Base-by-base conservation (phyloP, 2,113 vertebrate genomes). In the Riparia riparia region DNA sequence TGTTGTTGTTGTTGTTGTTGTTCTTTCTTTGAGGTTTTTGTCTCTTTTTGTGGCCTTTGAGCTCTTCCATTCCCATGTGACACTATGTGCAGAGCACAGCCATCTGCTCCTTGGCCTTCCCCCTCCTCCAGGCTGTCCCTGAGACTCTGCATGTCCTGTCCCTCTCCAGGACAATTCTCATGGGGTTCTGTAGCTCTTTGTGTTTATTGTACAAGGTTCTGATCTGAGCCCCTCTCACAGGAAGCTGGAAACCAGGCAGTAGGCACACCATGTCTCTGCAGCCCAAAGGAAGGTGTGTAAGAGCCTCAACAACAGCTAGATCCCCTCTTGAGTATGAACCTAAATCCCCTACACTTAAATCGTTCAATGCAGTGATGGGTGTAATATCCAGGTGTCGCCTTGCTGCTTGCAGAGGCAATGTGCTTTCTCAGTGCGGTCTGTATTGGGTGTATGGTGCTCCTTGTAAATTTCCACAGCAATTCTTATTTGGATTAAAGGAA, bases 31-130 rank as follows among this genome's bases (percentile, higher is more conserved):
- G 0, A 7, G 24, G 3, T 6, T 45, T 80, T 24, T 28, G 14
- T 53, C 10, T 45, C 17, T 44, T 29, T 22, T 45, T 80, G 24
- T 53, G 47, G 4, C 47, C 13, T 78, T n/a, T n/a, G n/a, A 41
- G 22, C 65, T 18, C 34, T 17, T 58, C 34, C 64, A 17, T 41
- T 3, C 53, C 50, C 6, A 1, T 9, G 18, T 28, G 53, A 9
- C 17, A 9, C 12, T 14, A 21, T 15, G n/a, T 39, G 34, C 57
- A 26, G n/a, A 3, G 53, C 17, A 8, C 66, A 93, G 9, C 84
- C 87, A 51, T 61, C 78, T 96, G 87, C 78, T 90, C 61, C 45
- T 41, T 79, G 84, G 34, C 82, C 82, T 58, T 64, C 28, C 49
- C 39, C 24, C 44, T 78, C 29, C 74, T 58, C 26, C 44, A 28